Conservation (phyloP, 2,113 vertebrate genomes). For the Leiothrix lutea region DNA sequence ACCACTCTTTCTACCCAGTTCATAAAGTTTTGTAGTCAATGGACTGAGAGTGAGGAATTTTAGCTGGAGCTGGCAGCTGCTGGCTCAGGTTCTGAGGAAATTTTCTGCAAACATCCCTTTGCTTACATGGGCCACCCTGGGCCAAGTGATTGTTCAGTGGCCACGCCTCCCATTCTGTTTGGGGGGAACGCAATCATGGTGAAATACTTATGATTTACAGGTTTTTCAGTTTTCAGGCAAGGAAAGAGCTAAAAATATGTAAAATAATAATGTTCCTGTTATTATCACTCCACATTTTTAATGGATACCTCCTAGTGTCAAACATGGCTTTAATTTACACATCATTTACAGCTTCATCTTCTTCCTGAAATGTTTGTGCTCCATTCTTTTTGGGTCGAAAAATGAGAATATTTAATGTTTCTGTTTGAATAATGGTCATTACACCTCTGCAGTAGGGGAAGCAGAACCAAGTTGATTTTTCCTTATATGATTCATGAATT, state of each 20-base stretch:
- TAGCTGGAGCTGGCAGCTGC: neutral
- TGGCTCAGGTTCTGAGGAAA: neutral
- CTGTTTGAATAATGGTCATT: neutral
- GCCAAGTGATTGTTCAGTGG: neutral
- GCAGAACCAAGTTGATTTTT: neutral
- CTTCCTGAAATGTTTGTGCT: neutral
- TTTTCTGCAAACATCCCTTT: neutral
- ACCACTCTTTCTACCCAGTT: neutral
- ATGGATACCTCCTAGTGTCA: neutral
- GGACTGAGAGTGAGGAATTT: neutral
- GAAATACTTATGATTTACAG: neutral
- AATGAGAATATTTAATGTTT: neutral
- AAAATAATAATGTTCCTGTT: neutral
- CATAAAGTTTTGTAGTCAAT: neutral
- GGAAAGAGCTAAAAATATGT: neutral
- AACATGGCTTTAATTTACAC: neutral
- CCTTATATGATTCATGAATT: neutral
- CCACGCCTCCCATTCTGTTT: neutral
- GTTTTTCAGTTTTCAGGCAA: neutral
- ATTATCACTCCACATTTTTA: neutral
- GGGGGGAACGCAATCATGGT: neutral
- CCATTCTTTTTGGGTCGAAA: neutral
- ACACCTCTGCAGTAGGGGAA: neutral
- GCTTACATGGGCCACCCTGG: neutral
- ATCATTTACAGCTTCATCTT: neutral